These are phyloP conservation scores for Cryptosula pallasiana DNA, from an alignment of 2,888 invertebrate species.

Conservation along the genomic window DNA sequence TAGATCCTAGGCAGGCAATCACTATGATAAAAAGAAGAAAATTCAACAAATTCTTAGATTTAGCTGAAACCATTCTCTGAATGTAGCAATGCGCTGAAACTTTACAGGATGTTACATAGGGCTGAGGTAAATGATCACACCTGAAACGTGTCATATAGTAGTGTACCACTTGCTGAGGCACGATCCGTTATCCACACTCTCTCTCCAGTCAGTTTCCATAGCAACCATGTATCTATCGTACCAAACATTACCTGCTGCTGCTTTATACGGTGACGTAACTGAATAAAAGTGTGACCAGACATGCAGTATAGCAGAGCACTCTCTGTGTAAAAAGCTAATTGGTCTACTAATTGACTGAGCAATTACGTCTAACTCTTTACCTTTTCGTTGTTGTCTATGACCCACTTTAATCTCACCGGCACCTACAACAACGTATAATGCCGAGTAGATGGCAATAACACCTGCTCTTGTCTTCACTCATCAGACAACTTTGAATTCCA, in stretches of 20 bases:
- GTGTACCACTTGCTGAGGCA: conserved; percentile 86
- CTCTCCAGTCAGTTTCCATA: conserved; percentile 69
- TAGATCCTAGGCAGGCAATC: too few species aligned
- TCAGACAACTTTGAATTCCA: too few species aligned
- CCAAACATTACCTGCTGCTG: conserved; percentile 66
- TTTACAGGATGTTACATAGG: too few species aligned
- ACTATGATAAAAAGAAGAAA: too few species aligned
- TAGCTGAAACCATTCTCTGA: too few species aligned
- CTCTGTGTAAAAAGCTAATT: background rate
- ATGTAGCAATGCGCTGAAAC: too few species aligned
- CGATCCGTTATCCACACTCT: conserved; percentile 75
- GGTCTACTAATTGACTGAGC: background rate
- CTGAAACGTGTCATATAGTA: conserved; percentile 85
- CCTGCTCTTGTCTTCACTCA: background rate
- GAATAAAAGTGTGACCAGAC: conserved; percentile 19
- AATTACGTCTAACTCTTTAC: too few species aligned
- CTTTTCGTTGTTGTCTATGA: conserved; percentile 11
- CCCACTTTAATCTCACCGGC: background rate
- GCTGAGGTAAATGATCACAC: too few species aligned
- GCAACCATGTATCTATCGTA: conserved; percentile 80
- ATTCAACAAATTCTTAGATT: too few species aligned
- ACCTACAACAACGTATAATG: background rate
- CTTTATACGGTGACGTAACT: conserved; percentile 58
- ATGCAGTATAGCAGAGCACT: background rate
- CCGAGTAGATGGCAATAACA: background rate